Evolutionary conservation across 1,140 invertebrate genomes (phyloP).

Genomic region (Drosophila pectinifera): DNA sequence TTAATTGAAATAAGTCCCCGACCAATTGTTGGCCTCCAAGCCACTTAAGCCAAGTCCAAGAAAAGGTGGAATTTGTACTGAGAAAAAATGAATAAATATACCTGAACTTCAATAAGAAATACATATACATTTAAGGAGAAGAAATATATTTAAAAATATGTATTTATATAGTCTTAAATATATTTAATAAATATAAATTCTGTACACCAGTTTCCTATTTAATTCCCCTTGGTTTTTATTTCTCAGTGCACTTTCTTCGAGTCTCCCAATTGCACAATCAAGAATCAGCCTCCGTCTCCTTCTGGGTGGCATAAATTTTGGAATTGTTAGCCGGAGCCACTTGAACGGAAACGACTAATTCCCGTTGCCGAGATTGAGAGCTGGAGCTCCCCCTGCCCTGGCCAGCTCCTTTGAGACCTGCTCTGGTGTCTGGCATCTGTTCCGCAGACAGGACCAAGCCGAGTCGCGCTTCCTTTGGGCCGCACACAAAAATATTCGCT

Average conservation of each 20-base stretch:
- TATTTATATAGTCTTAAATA: too few relatives aligned
- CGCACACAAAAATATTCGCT: constrained; percentile 29
- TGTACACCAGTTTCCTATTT: too few relatives aligned
- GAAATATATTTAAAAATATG: too few relatives aligned
- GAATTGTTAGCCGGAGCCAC: constrained; percentile 71
- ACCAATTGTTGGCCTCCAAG: constrained; percentile 73
- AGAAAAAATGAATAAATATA: not conserved
- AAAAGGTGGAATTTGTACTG: constrained; percentile 30
- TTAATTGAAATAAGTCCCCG: constrained; percentile 84
- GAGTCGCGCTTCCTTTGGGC: constrained; percentile 26
- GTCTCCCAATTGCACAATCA: constrained; percentile 82
- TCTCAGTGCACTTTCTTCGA: constrained; percentile 11
- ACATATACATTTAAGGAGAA: too few relatives aligned
- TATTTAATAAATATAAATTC: too few relatives aligned
- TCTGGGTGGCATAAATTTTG: constrained; percentile 77
- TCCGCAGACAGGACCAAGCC: constrained; percentile 40
- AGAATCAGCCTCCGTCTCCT: constrained; percentile 62
- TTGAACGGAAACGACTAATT: constrained; percentile 81
- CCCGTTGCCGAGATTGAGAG: constrained; percentile 73
- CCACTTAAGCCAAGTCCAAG: constrained; percentile 68
- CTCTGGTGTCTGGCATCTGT: constrained; percentile 70
- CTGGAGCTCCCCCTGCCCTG: constrained; percentile 12
- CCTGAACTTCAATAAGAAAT: not conserved
- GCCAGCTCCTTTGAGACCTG: constrained; percentile 24
- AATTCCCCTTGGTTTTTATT: not conserved